Evolutionary conservation across 2,888 invertebrate genomes (phyloP).

Genomic region (Candidula unifasciata): DNA sequence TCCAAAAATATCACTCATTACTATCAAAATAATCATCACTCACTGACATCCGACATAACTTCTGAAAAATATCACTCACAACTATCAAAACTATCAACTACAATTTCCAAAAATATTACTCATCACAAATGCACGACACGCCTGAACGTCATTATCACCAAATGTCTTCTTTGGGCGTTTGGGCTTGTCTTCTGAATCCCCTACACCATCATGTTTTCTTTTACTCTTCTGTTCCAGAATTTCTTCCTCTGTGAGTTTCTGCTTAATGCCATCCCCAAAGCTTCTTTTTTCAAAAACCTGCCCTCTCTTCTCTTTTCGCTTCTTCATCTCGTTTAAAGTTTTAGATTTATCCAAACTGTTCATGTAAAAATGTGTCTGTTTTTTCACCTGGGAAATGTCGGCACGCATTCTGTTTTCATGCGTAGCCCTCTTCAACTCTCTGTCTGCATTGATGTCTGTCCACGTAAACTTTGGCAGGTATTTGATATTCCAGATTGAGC

Average conservation of each 20-base stretch:
- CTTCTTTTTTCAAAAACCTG: slow-evolving; percentile 45
- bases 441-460: slow-evolving; percentile 94
- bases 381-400: slow-evolving; percentile 92
- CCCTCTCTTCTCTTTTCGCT: slow-evolving; percentile 55
- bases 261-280: slow-evolving; percentile 41
- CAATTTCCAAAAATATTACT: slow-evolving; percentile 45
- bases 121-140: slow-evolving; percentile 40
- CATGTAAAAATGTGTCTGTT: slow-evolving; percentile 85
- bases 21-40: too few relatives aligned
- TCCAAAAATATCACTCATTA: too few relatives aligned
- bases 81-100: neutral
- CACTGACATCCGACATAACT: too few relatives aligned
- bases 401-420: slow-evolving; percentile 89
- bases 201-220: neutral
- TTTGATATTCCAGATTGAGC: slow-evolving; percentile 96
- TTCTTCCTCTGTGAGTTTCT: slow-evolving; percentile 48
- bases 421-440: slow-evolving; percentile 94
- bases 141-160: slow-evolving; percentile 33
- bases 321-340: slow-evolving; percentile 79
- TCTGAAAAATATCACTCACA: neutral
- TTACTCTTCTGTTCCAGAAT: slow-evolving; percentile 12
- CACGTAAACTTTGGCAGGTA: slow-evolving; percentile 96
- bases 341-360: slow-evolving; percentile 87
- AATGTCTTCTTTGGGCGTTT: slow-evolving; percentile 43
- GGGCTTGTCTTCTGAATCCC: neutral